Conservation (phyloP, 2,113 vertebrate species). For the Opisthocomus hoazin region DNA sequence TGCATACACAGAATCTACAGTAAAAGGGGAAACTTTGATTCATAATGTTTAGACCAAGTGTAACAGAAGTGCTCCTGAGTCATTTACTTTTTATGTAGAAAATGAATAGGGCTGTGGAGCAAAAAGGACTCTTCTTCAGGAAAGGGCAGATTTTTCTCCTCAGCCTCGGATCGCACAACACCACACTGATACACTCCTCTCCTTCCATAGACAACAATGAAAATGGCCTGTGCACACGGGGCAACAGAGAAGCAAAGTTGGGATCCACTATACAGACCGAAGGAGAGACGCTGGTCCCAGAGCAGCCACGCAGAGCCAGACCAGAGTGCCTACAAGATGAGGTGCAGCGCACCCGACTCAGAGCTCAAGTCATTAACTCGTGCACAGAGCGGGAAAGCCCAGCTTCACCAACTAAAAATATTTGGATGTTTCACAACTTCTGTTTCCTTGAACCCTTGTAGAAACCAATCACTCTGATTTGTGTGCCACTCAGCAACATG, state of each 20-base stretch:
- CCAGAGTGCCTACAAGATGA: not conserved
- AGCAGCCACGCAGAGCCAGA: not conserved
- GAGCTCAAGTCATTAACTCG: not conserved
- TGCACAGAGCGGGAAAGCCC: not conserved
- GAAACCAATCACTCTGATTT: not conserved
- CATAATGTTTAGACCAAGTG: not conserved
- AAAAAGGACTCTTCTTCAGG: not conserved
- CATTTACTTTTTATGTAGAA: not conserved
- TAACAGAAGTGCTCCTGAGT: not conserved
- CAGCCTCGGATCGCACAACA: accelerated
- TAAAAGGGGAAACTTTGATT: not conserved
- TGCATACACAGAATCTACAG: not conserved
- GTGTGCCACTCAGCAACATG: accelerated
- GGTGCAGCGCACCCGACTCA: not conserved
- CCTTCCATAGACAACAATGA: not conserved
- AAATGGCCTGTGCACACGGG: accelerated
- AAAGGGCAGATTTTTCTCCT: not conserved
- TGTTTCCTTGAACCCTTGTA: not conserved
- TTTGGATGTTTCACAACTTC: not conserved
- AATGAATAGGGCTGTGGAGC: not conserved
- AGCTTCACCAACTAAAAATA: not conserved
- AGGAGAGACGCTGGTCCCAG: accelerated
- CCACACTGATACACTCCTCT: not conserved
- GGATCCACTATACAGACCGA: accelerated
- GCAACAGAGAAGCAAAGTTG: not conserved